Evolutionary conservation across 2,888 invertebrate genomes (phyloP).

Genomic region (Amphipoea oculea): DNA sequence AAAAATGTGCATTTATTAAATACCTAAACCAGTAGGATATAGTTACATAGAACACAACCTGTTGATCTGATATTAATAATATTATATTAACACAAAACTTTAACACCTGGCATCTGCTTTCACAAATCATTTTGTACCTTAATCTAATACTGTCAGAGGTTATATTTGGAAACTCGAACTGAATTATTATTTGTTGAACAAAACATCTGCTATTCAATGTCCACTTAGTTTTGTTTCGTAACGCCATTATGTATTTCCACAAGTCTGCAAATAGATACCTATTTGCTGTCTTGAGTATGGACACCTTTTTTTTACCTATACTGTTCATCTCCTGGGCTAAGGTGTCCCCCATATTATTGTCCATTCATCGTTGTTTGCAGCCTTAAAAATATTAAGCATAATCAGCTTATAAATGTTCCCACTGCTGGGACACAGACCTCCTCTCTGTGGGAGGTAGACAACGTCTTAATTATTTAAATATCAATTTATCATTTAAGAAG

Average conservation of each 20-base stretch:
- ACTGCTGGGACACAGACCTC: too few relatives aligned
- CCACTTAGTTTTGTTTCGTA: not conserved
- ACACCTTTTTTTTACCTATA: not conserved
- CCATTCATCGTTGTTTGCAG: not conserved
- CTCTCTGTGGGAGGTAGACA: too few relatives aligned
- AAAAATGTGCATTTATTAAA: not conserved
- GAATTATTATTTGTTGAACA: not conserved
- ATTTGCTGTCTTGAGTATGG: not conserved
- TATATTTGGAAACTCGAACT: not conserved
- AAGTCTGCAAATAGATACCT: not conserved
- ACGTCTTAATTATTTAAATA: too few relatives aligned
- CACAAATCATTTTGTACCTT: slow-evolving; percentile 12
- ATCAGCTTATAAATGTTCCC: too few relatives aligned
- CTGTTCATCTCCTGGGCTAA: not conserved
- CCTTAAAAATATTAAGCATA: not conserved
- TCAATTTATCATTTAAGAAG: too few relatives aligned
- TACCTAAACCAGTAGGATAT: not conserved
- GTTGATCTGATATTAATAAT: not conserved
- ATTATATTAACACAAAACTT: not conserved
- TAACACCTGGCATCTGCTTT: not conserved
- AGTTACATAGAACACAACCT: not conserved
- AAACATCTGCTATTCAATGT: slow-evolving; percentile 20
- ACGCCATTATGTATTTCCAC: not conserved
- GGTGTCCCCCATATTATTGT: not conserved
- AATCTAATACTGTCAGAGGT: not conserved